phyloP scores from a whole-genome alignment of 1,140 invertebrate species.

The Apis dorsata region DNA sequence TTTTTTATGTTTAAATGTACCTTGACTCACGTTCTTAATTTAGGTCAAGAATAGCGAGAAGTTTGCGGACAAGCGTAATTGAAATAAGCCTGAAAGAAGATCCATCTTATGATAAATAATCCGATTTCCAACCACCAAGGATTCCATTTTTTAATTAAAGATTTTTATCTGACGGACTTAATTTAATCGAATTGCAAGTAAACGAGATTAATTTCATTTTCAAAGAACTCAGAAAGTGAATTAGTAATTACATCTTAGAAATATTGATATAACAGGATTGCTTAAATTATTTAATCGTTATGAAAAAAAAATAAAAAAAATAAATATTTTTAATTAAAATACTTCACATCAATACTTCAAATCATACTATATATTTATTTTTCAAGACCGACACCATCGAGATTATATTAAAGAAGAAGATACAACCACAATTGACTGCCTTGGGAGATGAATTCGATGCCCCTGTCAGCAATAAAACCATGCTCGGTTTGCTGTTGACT shows the following conservation, averaged over 20 bases:
- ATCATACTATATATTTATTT: background rate
- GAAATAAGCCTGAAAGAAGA: slow-evolving; percentile 6
- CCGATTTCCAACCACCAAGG: background rate
- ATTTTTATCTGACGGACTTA: background rate
- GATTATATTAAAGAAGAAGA: slow-evolving; percentile 83
- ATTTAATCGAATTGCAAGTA: background rate
- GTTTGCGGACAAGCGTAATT: slow-evolving; percentile 23
- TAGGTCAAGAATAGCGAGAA: slow-evolving; percentile 27
- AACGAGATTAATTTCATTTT: background rate
- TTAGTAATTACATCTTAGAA: background rate
- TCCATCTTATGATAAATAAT: slow-evolving; percentile 7
- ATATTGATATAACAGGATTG: background rate
- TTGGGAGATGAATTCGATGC: slow-evolving; percentile 87
- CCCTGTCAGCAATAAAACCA: slow-evolving; percentile 87
- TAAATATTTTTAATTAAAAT: background rate
- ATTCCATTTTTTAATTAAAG: slow-evolving; percentile 30
- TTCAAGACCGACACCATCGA: slow-evolving; percentile 80
- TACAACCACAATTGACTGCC: slow-evolving; percentile 84
- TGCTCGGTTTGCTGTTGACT: slow-evolving; percentile 83
- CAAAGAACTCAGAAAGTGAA: background rate
- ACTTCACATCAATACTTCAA: background rate
- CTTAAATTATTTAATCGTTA: background rate
- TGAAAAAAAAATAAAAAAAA: background rate
- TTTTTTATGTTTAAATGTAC: slow-evolving; percentile 2
- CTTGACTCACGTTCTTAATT: slow-evolving; percentile 4